These are phyloP conservation scores for Nomia melanderi DNA, from an alignment of 1,140 invertebrate genomes.

Conservation along the genomic window DNA sequence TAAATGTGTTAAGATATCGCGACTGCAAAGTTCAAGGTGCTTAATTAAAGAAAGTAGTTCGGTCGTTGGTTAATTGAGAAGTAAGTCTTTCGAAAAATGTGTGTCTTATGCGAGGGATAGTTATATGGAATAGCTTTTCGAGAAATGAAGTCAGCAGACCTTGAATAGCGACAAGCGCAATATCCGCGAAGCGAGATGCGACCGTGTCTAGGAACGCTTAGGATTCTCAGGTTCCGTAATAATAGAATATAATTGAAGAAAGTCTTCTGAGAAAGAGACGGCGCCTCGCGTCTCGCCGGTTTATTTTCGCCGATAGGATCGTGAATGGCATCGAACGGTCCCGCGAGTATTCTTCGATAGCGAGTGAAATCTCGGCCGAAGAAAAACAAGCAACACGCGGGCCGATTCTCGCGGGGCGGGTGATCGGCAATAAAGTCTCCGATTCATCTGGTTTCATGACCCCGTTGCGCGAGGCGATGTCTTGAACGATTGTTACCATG, in stretches of 20 bases:
- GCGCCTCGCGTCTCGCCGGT: too few relatives aligned
- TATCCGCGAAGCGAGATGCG: too few relatives aligned
- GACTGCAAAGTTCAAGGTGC: too few relatives aligned
- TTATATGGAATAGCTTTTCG: too few relatives aligned
- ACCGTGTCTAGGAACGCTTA: not conserved
- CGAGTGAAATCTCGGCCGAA: not conserved
- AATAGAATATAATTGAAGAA: constrained; percentile 2
- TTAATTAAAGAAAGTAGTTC: too few relatives aligned
- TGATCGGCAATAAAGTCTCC: constrained; percentile 20
- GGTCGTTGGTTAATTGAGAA: too few relatives aligned
- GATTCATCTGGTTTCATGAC: not conserved
- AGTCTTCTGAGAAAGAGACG: constrained; percentile 6
- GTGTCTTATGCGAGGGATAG: too few relatives aligned
- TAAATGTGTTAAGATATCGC: too few relatives aligned
- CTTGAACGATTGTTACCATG: not conserved
- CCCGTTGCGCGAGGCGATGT: too few relatives aligned
- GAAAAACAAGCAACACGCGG: constrained; percentile 35
- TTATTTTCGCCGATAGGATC: constrained; percentile 52
- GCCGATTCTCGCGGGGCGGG: not conserved
- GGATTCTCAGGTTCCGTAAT: not conserved
- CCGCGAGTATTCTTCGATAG: constrained; percentile 25
- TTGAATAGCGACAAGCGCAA: too few relatives aligned
- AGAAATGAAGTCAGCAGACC: too few relatives aligned
- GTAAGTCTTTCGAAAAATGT: too few relatives aligned
- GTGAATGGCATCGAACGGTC: constrained; percentile 7